phyloP scores from a whole-genome alignment of 35 echinoderm and acorn worm species.

The Heliocidaris tuberculata region DNA sequence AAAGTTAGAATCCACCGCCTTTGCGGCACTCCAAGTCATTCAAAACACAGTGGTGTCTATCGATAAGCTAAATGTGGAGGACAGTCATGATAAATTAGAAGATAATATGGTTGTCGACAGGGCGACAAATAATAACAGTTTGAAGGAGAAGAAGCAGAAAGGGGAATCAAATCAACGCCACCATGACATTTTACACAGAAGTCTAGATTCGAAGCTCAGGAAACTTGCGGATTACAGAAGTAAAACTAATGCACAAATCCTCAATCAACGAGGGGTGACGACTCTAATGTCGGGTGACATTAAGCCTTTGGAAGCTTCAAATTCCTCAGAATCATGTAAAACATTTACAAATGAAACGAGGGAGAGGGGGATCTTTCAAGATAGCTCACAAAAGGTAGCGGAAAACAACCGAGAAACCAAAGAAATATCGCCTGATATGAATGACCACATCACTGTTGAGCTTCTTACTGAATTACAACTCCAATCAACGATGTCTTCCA shows the following conservation, averaged over 20 bases:
- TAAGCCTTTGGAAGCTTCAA: background rate
- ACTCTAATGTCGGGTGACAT: background rate
- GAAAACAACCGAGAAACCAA: background rate
- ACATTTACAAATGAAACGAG: background rate
- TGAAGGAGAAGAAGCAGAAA: background rate
- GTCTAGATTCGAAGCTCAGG: background rate
- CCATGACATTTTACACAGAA: background rate
- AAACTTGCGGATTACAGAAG: background rate
- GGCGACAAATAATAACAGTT: background rate
- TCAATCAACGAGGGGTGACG: background rate
- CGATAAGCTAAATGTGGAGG: background rate
- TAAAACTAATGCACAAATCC: background rate
- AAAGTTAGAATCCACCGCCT: conserved; percentile 18
- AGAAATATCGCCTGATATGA: background rate
- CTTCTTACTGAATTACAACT: background rate
- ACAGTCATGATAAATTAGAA: background rate
- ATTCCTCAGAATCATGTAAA: background rate
- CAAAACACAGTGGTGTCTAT: conserved; percentile 43
- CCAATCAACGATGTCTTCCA: background rate
- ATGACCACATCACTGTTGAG: background rate
- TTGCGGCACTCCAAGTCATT: conserved; percentile 41
- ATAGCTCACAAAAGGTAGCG: background rate
- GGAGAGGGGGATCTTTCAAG: background rate
- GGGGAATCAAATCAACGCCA: background rate
- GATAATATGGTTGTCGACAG: background rate